Conservation (phyloP, 1,140 invertebrate species). For the Heliconius himera region DNA sequence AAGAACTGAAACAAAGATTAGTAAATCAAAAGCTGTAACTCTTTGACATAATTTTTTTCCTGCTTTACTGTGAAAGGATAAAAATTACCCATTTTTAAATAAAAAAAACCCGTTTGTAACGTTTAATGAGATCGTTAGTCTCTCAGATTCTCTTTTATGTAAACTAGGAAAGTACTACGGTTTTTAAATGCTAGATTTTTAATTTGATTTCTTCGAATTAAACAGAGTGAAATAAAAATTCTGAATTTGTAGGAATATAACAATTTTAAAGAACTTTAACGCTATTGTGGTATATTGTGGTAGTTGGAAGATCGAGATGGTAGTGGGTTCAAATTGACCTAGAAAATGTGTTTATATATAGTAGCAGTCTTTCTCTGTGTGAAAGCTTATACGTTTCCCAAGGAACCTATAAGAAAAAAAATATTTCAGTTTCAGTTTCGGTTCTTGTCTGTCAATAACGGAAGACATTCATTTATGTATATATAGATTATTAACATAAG, state of each 20-base stretch:
- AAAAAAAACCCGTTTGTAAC: background rate
- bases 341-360: no score
- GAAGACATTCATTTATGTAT: no score
- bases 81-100: background rate
- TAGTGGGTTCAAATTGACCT: no score
- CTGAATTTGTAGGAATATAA: background rate
- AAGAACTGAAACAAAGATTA: background rate
- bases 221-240: background rate
- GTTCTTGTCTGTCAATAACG: no score
- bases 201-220: conserved; percentile 9
- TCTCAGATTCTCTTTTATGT: background rate
- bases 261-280: no score
- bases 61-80: conserved; percentile 1
- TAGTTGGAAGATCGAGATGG: no score
- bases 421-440: no score
- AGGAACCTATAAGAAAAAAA: no score
- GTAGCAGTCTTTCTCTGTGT: no score
- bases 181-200: background rate
- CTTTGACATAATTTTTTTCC: conserved; percentile 6
- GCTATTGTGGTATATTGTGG: no score
- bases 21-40: conserved; percentile 9
- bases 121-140: conserved; percentile 9
- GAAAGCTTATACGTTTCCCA: no score
- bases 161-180: background rate
- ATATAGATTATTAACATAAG: no score